phyloP scores from a whole-genome alignment of 2,888 invertebrate genomes.

The Sthenelais limicola region DNA sequence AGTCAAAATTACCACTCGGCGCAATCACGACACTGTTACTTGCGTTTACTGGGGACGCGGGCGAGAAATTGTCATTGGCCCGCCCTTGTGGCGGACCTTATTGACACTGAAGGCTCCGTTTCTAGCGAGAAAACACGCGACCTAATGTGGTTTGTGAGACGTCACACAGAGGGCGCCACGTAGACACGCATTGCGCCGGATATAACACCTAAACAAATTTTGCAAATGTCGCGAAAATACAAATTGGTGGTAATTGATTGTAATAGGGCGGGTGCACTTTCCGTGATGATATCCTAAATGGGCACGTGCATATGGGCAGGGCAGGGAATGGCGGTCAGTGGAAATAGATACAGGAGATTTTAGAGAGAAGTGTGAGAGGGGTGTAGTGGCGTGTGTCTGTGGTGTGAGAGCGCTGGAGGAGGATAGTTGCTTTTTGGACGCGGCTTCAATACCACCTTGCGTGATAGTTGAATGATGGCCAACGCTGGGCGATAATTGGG shows the following conservation, averaged over 20 bases:
- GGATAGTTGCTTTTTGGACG: conserved; percentile 24
- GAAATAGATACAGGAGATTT: conserved; percentile 3
- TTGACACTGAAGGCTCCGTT: conserved; percentile 9
- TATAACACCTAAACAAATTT: conserved; percentile 39
- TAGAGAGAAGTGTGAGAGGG: neutral
- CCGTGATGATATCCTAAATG: conserved; percentile 18
- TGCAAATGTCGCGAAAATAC: conserved; percentile 36
- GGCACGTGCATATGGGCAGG: conserved; percentile 20
- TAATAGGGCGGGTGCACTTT: conserved; percentile 23
- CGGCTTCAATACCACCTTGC: conserved; percentile 3
- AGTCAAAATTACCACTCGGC: conserved; percentile 29
- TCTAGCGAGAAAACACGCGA: conserved; percentile 11
- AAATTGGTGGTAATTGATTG: conserved; percentile 33
- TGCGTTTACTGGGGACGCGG: neutral
- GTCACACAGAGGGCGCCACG: neutral
- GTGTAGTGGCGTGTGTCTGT: neutral
- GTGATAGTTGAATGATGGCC: conserved; percentile 28
- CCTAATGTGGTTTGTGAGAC: conserved; percentile 21
- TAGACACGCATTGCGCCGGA: conserved; percentile 33
- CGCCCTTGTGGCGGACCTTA: conserved; percentile 29
- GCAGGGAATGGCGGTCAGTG: neutral
- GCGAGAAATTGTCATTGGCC: conserved; percentile 5
- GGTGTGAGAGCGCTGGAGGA: too few relatives aligned
- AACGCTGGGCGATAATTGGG: conserved; percentile 29
- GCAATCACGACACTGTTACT: conserved; percentile 31